Evolutionary conservation across 2,113 vertebrate genomes (phyloP), one percentile per base, ranked within the genome.

Genomic region (Macroglossus sobrinus): DNA sequence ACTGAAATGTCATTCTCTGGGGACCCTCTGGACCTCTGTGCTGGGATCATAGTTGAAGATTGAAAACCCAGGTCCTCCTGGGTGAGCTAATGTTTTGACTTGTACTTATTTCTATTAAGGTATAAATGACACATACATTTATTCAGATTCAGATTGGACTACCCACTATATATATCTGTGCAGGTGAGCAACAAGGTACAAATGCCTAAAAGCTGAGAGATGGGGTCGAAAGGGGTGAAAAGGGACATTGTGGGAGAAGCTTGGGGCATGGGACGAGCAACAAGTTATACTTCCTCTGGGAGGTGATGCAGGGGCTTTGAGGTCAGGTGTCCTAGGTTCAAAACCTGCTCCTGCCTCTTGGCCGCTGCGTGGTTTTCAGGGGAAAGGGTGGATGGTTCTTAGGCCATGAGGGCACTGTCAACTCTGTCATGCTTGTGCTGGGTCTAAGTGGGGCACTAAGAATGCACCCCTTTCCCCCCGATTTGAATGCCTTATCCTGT

Each of bases 1-100:
- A 1, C 0, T 5, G n/a, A 80, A 72, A 19, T 43, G 38, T 16
- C 19, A 28, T 4, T 4, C 5, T 5, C 15, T 19, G 0, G 12
- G 6, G 30, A 38, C 24, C 22, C 22, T 61, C 68, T 26, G 68
- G 43, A 5, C 26, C 15, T 53, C 38, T 43, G 7, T 28, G 7
- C 30, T 28, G 9, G 82, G 35, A 16, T 87, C 24, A 4, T 12
- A 19, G 63, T 28, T 71, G 28, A 43, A 38, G 75, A 55, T 30
- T 53, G 63, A 84, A 94, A 78, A 84, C 68, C 50, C 55, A 35
- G 11, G 26, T 40, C 45, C 33, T 45, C 63, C 12, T 22, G 53
- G 71, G 21, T 1, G 3, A 43, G 80, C 28, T 26, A 7, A 69
- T 50, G 50, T 74, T 94, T 85, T 35, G 80, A 93, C 69, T 86